Evolutionary conservation across 2,797 vertebrate genomes (phyloP).

Genomic region (Rhinichthys osculus): DNA sequence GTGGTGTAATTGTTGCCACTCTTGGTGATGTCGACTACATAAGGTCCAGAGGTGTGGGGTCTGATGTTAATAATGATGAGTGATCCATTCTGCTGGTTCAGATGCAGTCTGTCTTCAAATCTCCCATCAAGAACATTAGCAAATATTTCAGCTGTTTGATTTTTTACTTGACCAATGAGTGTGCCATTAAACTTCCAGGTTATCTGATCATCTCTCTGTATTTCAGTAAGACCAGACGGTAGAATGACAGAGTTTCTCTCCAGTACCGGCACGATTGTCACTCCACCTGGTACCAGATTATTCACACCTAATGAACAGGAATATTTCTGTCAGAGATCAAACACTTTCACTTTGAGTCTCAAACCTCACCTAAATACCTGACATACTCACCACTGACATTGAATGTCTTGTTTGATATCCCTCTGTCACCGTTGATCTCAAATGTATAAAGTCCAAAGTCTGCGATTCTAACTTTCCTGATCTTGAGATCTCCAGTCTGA

Average conservation of each 20-base stretch:
- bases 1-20: not conserved
- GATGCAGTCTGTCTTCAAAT: not conserved
- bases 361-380: not conserved
- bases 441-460: not conserved
- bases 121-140: not conserved
- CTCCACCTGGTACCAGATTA: not conserved
- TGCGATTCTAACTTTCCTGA: not conserved
- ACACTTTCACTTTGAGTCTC: not conserved
- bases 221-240: not conserved
- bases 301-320: not conserved
- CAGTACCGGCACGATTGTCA: not conserved
- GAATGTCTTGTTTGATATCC: not conserved
- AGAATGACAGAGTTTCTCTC: slow-evolving; percentile 13
- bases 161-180: not conserved
- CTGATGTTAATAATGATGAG: not conserved
- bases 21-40: not conserved
- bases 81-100: not conserved
- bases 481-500: slow-evolving; percentile 12
- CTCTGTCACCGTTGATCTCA: not conserved
- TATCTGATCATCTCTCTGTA: not conserved
- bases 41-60: slow-evolving; percentile 1
- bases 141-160: not conserved
- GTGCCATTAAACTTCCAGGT: not conserved
- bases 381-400: not conserved
- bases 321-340: not conserved